Percentiles rank a stretch among this genome's conserved stretches.
phyloP scores from a whole-genome alignment of 2,113 vertebrate genomes.

The Cephalophus harveyi region DNA sequence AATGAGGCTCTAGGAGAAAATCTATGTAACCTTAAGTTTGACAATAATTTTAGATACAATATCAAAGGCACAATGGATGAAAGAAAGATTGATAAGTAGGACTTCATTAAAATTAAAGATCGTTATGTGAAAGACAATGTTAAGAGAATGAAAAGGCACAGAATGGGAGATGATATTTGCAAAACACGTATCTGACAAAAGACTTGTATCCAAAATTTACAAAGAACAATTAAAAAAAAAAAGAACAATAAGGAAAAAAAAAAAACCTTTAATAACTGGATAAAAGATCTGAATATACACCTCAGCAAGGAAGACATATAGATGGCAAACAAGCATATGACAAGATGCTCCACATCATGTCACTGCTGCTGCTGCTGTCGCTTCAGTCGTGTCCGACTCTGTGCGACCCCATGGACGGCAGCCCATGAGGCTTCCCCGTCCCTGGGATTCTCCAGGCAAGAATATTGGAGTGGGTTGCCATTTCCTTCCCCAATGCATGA shows the following conservation, averaged over 20 bases:
- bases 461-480: rapidly evolving
- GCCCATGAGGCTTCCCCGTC: rapidly evolving
- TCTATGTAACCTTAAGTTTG: background rate
- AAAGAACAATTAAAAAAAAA: background rate
- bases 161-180: background rate
- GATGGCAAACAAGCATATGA: background rate
- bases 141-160: background rate
- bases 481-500: background rate
- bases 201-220: background rate
- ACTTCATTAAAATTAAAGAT: background rate
- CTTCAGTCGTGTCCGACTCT: background rate
- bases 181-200: background rate
- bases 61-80: background rate
- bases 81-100: background rate
- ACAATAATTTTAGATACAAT: background rate
- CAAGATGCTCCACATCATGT: background rate
- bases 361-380: background rate
- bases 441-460: background rate
- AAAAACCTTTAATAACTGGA: background rate
- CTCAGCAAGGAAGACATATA: background rate
- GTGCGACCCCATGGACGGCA: rapidly evolving
- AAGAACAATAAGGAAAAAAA: background rate
- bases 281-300: background rate
- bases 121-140: background rate
- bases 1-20: background rate